Evolutionary conservation across 1,140 invertebrate species (phyloP).

Genomic region (Drosophila nigromelanica): DNA sequence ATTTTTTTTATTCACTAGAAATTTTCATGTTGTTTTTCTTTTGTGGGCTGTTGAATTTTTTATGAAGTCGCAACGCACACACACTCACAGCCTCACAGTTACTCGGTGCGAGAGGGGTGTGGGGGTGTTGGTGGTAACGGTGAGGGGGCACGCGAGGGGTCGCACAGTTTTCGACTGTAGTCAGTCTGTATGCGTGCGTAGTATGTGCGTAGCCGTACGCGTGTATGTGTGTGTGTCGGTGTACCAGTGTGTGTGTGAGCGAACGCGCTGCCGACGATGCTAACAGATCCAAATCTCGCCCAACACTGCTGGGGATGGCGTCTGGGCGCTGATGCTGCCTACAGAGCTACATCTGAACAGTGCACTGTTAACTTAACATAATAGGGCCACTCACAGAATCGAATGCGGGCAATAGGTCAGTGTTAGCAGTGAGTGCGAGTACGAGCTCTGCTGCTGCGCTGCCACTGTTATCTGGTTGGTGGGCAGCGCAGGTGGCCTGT

Average conservation of each 20-base stretch:
- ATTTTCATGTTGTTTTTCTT: slow-evolving; percentile 52
- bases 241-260: slow-evolving; percentile 27
- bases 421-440: slow-evolving; percentile 52
- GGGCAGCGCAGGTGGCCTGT: background rate
- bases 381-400: slow-evolving; percentile 15
- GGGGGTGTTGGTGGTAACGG: slow-evolving; percentile 1
- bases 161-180: slow-evolving; percentile 54
- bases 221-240: slow-evolving; percentile 30
- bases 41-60: slow-evolving; percentile 74
- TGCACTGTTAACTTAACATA: slow-evolving; percentile 43
- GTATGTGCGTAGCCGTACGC: slow-evolving; percentile 8
- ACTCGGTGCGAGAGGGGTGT: background rate
- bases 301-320: slow-evolving; percentile 55
- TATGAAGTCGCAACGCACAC: slow-evolving; percentile 58
- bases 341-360: slow-evolving; percentile 34
- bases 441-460: slow-evolving; percentile 32
- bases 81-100: slow-evolving; percentile 14
- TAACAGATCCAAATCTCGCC: slow-evolving; percentile 67
- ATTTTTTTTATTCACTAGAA: slow-evolving; percentile 14
- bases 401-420: slow-evolving; percentile 62
- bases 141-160: slow-evolving; percentile 10
- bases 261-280: slow-evolving; percentile 48
- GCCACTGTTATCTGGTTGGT: background rate
- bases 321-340: slow-evolving; percentile 24
- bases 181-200: slow-evolving; percentile 28